Base-by-base conservation (phyloP, 1,140 invertebrate genomes). In the Zaprionus vittiger region DNA sequence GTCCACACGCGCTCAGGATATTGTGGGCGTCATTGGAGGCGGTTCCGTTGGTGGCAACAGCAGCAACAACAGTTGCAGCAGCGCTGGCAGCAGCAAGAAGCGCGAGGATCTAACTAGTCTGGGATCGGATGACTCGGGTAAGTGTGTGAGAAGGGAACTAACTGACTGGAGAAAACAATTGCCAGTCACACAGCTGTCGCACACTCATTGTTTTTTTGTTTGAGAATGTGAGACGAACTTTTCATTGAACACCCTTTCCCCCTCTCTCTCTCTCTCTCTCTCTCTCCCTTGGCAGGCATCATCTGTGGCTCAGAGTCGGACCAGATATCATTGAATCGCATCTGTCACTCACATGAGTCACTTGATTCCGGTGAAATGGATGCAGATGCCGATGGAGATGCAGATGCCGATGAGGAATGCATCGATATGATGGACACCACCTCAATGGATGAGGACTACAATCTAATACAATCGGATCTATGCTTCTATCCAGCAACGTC, bases 41-140 rank as follows among this genome's bases (percentile, higher is more conserved):
- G 63, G 55, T 24, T 56, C 62, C 62, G 37, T 61, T 56, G 55
- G 61, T 57, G 60, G 73, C 56, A 74, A 28, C 60, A 83, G 74
- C 57, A 81, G 78, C 63, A 83, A 74, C 62, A 79, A 82, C 12
- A 80, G 73, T 56, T 84, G 78, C 70, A 91, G 82, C 64, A 77
- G 79, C 44, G 78, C 73, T 1, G 81, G 81, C 34, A 91, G 89
- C 68, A 92, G 74, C 26, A 93, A 93, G 57, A 93, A 95, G 81
- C 93, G 95, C 37, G 95, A 96, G 77, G 96, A 96, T 92, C 93
- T 96, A 44, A 95, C 95, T 28, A 96, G 96, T 82, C 93, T 97
- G 9, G 97, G 97, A 15, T 98, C 97, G 0, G 97, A 98, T 91
- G 97, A 98, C 93, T 97, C 97, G 15, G 95, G 95, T 93, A 78